Base-by-base conservation (phyloP, 2,113 vertebrate genomes). In the Gobio gobio region DNA sequence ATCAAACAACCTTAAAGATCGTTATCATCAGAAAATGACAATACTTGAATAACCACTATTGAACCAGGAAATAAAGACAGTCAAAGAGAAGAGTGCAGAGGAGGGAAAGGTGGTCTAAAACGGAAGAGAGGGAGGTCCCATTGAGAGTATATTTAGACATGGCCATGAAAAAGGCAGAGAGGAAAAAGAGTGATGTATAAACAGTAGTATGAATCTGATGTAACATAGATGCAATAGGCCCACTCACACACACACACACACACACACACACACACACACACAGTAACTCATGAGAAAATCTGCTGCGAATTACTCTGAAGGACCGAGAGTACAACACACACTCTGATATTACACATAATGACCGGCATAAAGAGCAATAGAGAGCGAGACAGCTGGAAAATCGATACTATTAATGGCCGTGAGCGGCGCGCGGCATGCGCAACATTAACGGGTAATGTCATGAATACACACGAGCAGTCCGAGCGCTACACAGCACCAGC, bases 111-210 rank as follows among this genome's bases (percentile, higher is more conserved):
- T 68, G 49, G 49, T 54, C 81, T 80, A 87, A 29, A 89, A 85
- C 91, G 90, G 89, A 86, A 87, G 88, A 89, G 90, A 92, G 92
- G 91, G 92, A 90, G 86, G 89, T 92, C 90, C 93, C 90, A 84
- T 93, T 87, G 91, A 93, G 90, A 91, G 93, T 95, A 94, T 93
- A 95, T 95, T 94, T 95, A 94, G 94, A 92, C 43, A 88, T 82
- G 51, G 88, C 86, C 88, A 86, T 89, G 90, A 90, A 93, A 91
- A 92, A 92, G 92, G 90, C 85, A 90, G 86, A 91, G 86, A 87
- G 90, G 90, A 91, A 92, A 90, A 87, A 89, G 87, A 93, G 91
- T 89, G 90, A 93, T 92, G 89, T 93, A 85, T 86, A 87, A 83
- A 89, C 88, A 90, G 92, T 92, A 92, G 90, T 91, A 89, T 77